Base-by-base conservation (phyloP, 2,113 vertebrate genomes). In the Dasypus novemcinctus region DNA sequence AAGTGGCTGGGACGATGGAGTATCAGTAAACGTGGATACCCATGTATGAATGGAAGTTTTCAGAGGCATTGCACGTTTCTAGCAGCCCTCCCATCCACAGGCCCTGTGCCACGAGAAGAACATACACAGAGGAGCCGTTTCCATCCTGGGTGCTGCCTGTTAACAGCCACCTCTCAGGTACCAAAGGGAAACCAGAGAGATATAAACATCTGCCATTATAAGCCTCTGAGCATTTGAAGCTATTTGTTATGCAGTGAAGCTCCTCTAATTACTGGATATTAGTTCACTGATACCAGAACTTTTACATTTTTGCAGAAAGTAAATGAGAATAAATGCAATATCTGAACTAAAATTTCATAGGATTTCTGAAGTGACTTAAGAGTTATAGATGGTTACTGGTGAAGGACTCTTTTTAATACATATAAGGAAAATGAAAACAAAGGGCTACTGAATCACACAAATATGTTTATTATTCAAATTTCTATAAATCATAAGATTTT, bases 381-480 rank as follows among this genome's bases (percentile, higher is more conserved):
- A 79, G 33, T 80, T 74, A 81, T 0, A 93, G 25, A 57, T 3
- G 5, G 78, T 74, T 63, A 57, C 27, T 52, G 25, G 38, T 49
- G 3, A 52, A 80, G 2, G 11, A 52, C n/a, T 27, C 15, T 27
- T 88, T 59, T n/a, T 57, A 20, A 27, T 15, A 41, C 43, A 75
- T 1, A 1, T 36, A 27, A n/a, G 27, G 23, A 92, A 95, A 63
- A 81, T 57, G 18, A 93, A 27, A 46, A 14, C 18, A 38, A 95
- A 52, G 5, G 29, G 79, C 8, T 82, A 71, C 61, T 38, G 7
- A 54, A 68, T 14, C 96, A 98, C 92, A 97, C 94, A 98, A 96
- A 91, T 79, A 96, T 88, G 43, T 98, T 98, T 98, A 98, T 98
- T 98, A 96, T 93, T 98, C 97, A 98, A 97, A 98, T 97, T 96